These are phyloP conservation scores for Malurus leucopterus DNA, from an alignment of 2,797 vertebrate species.

Conservation along the genomic window DNA sequence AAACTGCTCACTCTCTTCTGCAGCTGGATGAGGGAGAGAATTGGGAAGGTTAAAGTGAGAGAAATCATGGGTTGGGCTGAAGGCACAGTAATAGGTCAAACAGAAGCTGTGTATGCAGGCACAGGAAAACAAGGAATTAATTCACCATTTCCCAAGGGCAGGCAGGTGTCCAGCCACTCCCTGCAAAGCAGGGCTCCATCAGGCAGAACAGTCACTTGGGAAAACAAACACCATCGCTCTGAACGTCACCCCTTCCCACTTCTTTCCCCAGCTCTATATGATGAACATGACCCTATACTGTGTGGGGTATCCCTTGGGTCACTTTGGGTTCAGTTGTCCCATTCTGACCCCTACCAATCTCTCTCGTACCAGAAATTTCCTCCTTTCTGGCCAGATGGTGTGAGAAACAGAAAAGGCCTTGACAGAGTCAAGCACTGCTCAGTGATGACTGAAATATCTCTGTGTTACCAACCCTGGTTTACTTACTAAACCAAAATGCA, in stretches of 20 bases:
- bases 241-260: fast-evolving
- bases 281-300: no score
- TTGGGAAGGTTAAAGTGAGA: background rate
- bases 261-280: background rate
- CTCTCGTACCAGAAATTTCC: background rate
- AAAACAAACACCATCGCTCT: fast-evolving
- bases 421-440: background rate
- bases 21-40: background rate
- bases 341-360: background rate
- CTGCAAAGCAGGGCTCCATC: background rate
- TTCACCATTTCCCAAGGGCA: fast-evolving
- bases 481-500: background rate
- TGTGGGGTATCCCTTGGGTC: background rate
- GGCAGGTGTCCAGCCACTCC: background rate
- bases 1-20: fast-evolving
- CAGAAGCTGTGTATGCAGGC: background rate
- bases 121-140: background rate
- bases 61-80: background rate
- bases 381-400: fast-evolving
- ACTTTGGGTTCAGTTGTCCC: background rate
- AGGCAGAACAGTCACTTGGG: fast-evolving
- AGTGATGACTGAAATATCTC: background rate
- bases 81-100: background rate
- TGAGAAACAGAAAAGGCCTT: background rate
- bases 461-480: background rate